These are phyloP conservation scores for Columba livia DNA, from an alignment of 2,113 vertebrate species.

Conservation along the genomic window DNA sequence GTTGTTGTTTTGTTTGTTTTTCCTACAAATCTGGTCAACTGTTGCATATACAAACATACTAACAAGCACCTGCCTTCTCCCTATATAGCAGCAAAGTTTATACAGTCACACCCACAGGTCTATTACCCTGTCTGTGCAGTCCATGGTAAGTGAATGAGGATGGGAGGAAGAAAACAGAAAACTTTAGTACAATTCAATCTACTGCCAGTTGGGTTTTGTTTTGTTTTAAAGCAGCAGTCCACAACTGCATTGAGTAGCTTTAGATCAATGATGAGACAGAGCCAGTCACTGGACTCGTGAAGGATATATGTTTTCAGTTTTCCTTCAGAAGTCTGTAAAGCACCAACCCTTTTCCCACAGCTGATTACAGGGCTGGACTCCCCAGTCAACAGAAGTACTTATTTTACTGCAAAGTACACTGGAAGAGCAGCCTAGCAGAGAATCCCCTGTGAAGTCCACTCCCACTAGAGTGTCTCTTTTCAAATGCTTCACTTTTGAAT, in stretches of 20 bases:
- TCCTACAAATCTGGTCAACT: neutral
- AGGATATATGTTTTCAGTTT: neutral
- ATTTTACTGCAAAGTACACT: neutral
- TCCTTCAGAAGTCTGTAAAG: neutral
- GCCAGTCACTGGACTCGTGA: neutral
- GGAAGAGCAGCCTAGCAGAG: neutral
- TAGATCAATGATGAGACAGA: neutral
- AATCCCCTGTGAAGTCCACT: neutral
- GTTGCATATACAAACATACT: neutral
- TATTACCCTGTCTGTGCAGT: neutral
- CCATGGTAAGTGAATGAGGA: neutral
- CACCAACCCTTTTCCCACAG: neutral
- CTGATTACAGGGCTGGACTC: neutral
- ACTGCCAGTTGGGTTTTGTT: neutral
- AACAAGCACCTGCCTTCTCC: neutral
- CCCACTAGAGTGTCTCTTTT: neutral
- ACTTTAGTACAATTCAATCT: neutral
- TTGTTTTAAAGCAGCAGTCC: neutral
- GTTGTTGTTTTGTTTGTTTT: neutral
- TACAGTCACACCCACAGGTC: neutral
- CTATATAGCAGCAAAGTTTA: neutral
- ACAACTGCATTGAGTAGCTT: neutral
- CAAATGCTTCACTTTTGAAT: neutral
- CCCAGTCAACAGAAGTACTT: neutral
- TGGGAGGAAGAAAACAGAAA: neutral